Evolutionary conservation across 2,113 vertebrate species (phyloP).

Genomic region (Colistium nudipinnis): DNA sequence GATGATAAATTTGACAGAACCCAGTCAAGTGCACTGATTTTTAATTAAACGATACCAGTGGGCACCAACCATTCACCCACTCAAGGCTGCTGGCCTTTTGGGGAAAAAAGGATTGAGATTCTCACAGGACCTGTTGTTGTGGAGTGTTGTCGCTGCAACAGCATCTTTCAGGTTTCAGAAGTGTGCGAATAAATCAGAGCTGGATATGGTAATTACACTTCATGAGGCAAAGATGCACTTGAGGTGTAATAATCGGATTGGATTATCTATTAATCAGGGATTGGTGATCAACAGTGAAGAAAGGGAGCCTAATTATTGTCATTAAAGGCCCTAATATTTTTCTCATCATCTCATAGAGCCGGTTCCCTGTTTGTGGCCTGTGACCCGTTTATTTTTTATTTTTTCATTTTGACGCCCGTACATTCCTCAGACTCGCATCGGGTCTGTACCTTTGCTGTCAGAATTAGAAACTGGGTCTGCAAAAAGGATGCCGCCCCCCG

Average conservation of each 20-base stretch:
- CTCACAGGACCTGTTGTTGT: constrained; percentile 2
- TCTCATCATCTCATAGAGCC: too few species aligned
- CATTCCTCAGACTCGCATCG: background rate
- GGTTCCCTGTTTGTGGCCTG: too few species aligned
- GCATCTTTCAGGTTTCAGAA: constrained; percentile 19
- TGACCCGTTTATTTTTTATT: background rate
- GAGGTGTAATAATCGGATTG: constrained; percentile 13
- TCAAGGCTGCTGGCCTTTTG: constrained; percentile 22
- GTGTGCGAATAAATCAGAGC: constrained; percentile 27
- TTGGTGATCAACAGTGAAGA: constrained; percentile 1
- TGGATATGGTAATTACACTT: constrained; percentile 18
- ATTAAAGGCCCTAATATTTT: too few species aligned
- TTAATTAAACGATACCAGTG: constrained; percentile 5
- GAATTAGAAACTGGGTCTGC: background rate
- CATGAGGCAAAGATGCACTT: constrained; percentile 28
- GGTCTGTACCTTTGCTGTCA: background rate
- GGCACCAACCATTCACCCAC: too few species aligned
- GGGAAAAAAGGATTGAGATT: constrained; percentile 6
- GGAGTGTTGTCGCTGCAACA: constrained; percentile 15
- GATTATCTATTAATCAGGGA: constrained; percentile 17
- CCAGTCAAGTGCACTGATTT: too few species aligned
- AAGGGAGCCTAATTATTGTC: too few species aligned
- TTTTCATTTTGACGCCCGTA: background rate
- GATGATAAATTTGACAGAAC: too few species aligned
- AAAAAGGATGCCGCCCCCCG: background rate